phyloP scores from a whole-genome alignment of 2,797 vertebrate species.

The Mycteria americana region DNA sequence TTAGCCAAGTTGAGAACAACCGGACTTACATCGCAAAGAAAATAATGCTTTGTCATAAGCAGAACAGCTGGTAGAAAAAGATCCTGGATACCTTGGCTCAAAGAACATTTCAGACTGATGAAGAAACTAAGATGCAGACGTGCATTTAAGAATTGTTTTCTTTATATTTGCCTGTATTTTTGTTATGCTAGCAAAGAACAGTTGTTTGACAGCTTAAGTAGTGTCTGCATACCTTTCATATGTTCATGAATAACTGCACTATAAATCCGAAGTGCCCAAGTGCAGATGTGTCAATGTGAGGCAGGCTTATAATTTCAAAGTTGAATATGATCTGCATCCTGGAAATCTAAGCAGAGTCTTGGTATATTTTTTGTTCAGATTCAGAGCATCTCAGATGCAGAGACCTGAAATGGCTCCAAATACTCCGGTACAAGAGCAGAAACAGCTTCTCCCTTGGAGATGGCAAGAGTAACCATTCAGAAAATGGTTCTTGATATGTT shows the following conservation, averaged over 20 bases:
- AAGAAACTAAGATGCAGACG: not conserved
- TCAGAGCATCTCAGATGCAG: not conserved
- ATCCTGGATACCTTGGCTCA: not conserved
- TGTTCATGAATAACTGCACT: not conserved
- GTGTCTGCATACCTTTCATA: not conserved
- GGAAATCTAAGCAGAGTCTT: not conserved
- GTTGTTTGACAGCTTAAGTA: not conserved
- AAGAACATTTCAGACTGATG: not conserved
- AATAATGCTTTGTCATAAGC: not conserved
- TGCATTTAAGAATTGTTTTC: not conserved
- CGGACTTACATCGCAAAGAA: not conserved
- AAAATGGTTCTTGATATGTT: not conserved
- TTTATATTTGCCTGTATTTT: not conserved
- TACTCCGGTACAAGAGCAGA: not conserved
- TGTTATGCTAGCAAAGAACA: not conserved
- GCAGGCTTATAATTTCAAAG: not conserved
- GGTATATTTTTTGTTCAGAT: not conserved
- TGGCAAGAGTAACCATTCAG: not conserved
- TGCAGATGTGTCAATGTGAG: not conserved
- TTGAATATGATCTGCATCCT: not conserved
- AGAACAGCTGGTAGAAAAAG: not conserved
- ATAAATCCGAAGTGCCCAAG: not conserved
- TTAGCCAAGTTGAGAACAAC: not conserved
- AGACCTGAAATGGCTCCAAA: not conserved
- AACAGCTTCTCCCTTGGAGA: not conserved